Percentiles rank a stretch among this genome's conserved stretches.
Evolutionary conservation across 2,113 vertebrate genomes (phyloP).

Genomic region (Phylloscopus trochiloides): DNA sequence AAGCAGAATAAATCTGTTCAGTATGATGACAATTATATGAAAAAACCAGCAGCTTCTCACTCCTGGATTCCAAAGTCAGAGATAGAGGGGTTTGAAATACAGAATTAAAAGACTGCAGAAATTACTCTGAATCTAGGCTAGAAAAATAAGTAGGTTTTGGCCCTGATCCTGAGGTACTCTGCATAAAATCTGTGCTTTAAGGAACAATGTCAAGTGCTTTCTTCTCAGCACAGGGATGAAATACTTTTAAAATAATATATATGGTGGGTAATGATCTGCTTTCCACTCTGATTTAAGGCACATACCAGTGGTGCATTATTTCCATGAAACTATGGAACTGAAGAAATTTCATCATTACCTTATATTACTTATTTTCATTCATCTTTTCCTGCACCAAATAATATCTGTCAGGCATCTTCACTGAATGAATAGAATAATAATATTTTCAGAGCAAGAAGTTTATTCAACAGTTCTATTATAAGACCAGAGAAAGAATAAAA

Average conservation of each 20-base stretch:
- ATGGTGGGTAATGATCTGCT: not conserved
- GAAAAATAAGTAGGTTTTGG: not conserved
- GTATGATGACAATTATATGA: not conserved
- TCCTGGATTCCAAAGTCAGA: not conserved
- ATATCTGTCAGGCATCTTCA: not conserved
- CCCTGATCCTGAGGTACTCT: not conserved
- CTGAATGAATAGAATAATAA: not conserved
- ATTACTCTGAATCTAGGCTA: not conserved
- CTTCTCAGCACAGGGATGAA: not conserved
- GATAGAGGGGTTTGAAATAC: not conserved
- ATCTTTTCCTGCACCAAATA: not conserved
- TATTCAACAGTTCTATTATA: not conserved
- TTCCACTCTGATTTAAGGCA: not conserved
- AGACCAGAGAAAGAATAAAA: not conserved
- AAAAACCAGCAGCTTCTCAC: not conserved
- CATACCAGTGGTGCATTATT: not conserved
- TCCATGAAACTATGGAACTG: not conserved
- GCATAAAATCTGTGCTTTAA: not conserved
- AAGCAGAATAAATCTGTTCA: not conserved
- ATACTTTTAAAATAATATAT: not conserved
- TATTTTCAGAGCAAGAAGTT: not conserved
- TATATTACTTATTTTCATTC: not conserved
- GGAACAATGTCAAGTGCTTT: not conserved
- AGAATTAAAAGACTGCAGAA: not conserved
- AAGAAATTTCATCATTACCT: not conserved